Evolutionary conservation across 2,113 vertebrate species (phyloP).

Genomic region (Silurus glanis): DNA sequence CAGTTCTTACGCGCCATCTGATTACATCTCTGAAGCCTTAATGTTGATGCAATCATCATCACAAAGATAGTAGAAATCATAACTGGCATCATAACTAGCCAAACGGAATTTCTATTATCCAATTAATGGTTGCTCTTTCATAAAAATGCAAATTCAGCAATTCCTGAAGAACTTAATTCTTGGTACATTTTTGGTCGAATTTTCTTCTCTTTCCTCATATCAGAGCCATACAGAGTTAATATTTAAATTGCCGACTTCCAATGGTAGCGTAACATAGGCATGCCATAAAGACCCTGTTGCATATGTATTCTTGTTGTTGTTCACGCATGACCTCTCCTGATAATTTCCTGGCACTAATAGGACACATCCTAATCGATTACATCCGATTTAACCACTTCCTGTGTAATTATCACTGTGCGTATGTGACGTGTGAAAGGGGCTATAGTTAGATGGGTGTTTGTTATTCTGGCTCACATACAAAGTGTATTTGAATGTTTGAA

Average conservation of each 20-base stretch:
- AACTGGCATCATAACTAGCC: neutral
- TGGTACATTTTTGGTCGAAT: neutral
- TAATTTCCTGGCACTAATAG: neutral
- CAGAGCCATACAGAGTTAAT: neutral
- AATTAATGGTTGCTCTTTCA: neutral
- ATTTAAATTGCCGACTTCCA: neutral
- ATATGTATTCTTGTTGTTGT: neutral
- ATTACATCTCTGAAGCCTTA: neutral
- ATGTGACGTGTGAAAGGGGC: neutral
- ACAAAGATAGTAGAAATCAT: neutral
- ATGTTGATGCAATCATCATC: neutral
- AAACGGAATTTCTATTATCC: neutral
- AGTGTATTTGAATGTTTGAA: constrained; percentile 4
- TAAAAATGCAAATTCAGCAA: neutral
- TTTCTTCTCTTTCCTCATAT: neutral
- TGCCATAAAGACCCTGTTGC: neutral
- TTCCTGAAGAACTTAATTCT: neutral
- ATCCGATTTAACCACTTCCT: neutral
- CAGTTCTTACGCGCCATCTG: neutral
- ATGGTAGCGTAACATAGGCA: neutral
- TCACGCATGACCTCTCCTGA: neutral
- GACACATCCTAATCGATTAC: neutral
- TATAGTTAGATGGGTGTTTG: neutral
- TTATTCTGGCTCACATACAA: constrained; percentile 25
- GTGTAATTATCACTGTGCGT: neutral